A percentile compares a stretch with the other conserved stretches of the same genome.
Evolutionary conservation across 2,888 invertebrate genomes (phyloP).

Genomic region (Lycophotia porphyrea): DNA sequence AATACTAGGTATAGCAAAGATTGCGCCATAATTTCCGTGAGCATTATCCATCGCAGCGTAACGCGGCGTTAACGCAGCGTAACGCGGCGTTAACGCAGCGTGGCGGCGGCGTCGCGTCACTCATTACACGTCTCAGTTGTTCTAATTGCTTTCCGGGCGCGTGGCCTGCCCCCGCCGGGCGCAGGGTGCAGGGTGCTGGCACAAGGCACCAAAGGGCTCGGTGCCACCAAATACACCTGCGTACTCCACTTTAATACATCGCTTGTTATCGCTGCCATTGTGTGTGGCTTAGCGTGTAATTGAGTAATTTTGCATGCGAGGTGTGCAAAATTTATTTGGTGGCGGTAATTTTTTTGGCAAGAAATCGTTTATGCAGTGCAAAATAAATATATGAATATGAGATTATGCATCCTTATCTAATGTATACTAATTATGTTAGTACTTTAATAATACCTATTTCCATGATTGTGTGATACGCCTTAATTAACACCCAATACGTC

Average conservation of each 20-base stretch:
- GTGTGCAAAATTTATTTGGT: not conserved
- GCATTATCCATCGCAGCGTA: not conserved
- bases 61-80: conserved; percentile 31
- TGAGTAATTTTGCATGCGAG: conserved; percentile 24
- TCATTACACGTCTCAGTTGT: conserved; percentile 81
- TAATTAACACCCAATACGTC: not conserved
- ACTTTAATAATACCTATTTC: not conserved
- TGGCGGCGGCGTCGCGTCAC: conserved; percentile 67
- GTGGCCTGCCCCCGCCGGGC: conserved; percentile 17
- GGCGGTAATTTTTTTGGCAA: not conserved
- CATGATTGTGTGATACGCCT: not conserved
- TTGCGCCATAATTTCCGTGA: not conserved
- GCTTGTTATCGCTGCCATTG: conserved; percentile 11
- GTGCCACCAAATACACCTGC: conserved; percentile 33
- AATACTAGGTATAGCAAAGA: not conserved
- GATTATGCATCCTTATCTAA: not conserved
- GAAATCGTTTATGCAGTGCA: not conserved
- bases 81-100: conserved; percentile 51
- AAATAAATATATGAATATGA: too few species aligned
- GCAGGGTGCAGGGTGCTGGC: not conserved
- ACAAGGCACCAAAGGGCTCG: not conserved
- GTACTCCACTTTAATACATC: conserved; percentile 26
- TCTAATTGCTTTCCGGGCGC: conserved; percentile 80
- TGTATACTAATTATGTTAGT: not conserved
- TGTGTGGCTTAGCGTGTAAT: conserved; percentile 37